These are phyloP conservation scores for Tanytarsus gracilentus DNA, from an alignment of 2,888 invertebrate species.

Conservation along the genomic window DNA sequence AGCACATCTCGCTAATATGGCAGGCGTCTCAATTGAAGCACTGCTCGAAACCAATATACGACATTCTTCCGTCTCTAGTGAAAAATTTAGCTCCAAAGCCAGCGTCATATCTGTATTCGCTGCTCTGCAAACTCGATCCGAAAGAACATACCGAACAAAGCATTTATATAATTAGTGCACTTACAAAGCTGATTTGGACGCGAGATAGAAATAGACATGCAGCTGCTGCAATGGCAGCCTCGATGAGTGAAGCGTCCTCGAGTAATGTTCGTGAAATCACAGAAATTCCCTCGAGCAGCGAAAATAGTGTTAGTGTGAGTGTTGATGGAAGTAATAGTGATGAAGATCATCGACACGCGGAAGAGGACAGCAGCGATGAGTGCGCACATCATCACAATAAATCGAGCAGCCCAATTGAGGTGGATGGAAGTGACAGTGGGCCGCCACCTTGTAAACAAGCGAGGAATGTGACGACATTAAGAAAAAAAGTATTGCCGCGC, in stretches of 20 bases:
- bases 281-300: constrained; percentile 55
- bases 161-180: constrained; percentile 76
- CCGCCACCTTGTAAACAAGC: constrained; percentile 48
- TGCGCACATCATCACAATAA: no score
- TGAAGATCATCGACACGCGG: constrained; percentile 52
- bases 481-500: constrained; percentile 36
- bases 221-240: constrained; percentile 31
- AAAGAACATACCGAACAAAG: constrained; percentile 92
- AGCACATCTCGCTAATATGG: constrained; percentile 89
- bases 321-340: constrained; percentile 73
- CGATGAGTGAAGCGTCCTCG: constrained; percentile 32
- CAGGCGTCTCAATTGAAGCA: constrained; percentile 91
- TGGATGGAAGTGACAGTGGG: constrained; percentile 44
- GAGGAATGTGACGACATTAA: constrained; percentile 30
- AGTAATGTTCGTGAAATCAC: constrained; percentile 39
- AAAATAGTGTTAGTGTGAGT: constrained; percentile 68
- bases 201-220: constrained; percentile 49
- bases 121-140: constrained; percentile 79
- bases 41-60: constrained; percentile 88
- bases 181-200: constrained; percentile 88
- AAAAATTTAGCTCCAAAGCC: constrained; percentile 82
- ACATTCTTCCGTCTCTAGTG: constrained; percentile 79
- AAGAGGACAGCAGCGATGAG: constrained; percentile 56
- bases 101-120: constrained; percentile 76
- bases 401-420: constrained; percentile 44